These are phyloP conservation scores for Poicephalus meyeri DNA, from an alignment of 2,113 vertebrate species.

Conservation along the genomic window DNA sequence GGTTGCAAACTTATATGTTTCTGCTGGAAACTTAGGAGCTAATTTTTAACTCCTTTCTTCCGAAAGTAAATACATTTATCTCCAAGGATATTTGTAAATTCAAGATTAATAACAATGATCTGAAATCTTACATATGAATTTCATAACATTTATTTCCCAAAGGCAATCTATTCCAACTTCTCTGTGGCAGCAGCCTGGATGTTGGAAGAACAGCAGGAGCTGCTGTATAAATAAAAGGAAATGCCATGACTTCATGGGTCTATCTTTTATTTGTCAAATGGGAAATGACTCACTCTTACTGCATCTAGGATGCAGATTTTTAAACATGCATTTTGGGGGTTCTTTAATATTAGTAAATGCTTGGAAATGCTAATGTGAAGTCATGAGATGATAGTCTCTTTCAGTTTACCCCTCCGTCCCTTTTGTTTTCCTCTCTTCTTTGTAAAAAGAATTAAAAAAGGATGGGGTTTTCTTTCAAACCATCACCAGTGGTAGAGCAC, in stretches of 20 bases:
- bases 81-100: slow-evolving; percentile 52
- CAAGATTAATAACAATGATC: slow-evolving; percentile 42
- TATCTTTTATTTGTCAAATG: slow-evolving; percentile 38
- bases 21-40: not conserved
- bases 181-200: not conserved
- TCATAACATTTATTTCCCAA: slow-evolving; percentile 60
- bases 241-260: slow-evolving; percentile 15
- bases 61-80: slow-evolving; percentile 18
- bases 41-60: not conserved
- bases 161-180: slow-evolving; percentile 34
- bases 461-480: not conserved
- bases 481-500: not conserved
- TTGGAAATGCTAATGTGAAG: not conserved
- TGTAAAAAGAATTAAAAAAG: not conserved
- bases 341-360: not conserved
- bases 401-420: no score
- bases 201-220: slow-evolving; percentile 25
- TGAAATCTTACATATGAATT: slow-evolving; percentile 19
- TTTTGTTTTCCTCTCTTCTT: not conserved
- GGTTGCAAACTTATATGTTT: not conserved
- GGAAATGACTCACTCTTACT: not conserved
- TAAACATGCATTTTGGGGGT: not conserved
- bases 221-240: slow-evolving; percentile 35
- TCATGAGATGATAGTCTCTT: not conserved
- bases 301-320: not conserved